These are phyloP conservation scores for Caenorhabditis sulstoni DNA, from an alignment of 2,888 invertebrate genomes.

Conservation along the genomic window DNA sequence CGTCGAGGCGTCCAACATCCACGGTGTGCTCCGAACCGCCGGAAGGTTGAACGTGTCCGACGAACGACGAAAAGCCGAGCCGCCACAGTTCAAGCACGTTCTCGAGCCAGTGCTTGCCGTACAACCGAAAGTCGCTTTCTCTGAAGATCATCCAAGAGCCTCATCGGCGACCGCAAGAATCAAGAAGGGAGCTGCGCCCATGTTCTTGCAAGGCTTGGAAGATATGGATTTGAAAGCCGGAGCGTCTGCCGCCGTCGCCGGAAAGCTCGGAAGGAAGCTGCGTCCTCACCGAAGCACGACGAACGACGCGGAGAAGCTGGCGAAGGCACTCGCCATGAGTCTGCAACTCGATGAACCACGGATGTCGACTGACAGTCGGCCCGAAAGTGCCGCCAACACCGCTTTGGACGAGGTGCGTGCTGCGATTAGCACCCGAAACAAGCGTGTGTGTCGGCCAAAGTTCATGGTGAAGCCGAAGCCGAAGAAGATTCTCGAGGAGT, in stretches of 20 bases:
- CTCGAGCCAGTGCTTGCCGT: conserved; percentile 61
- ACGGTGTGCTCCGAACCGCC: conserved; percentile 76
- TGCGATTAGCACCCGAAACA: conserved; percentile 73
- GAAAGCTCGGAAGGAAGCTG: conserved; percentile 72
- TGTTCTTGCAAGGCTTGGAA: conserved; percentile 77
- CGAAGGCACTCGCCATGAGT: conserved; percentile 44
- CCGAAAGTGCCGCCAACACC: conserved; percentile 49
- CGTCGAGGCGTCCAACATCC: conserved; percentile 76
- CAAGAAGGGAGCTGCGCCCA: conserved; percentile 75
- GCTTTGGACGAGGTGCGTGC: conserved; percentile 76
- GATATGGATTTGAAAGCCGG: conserved; percentile 80
- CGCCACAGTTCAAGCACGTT: conserved; percentile 71
- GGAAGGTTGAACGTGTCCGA: conserved; percentile 70
- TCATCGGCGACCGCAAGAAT: conserved; percentile 61
- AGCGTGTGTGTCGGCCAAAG: conserved; percentile 75
- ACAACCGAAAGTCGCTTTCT: conserved; percentile 67
- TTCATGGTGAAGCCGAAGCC: conserved; percentile 79
- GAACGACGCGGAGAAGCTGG: conserved; percentile 57
- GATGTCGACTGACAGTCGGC: conserved; percentile 43
- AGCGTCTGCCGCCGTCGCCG: conserved; percentile 77
- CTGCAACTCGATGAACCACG: conserved; percentile 52
- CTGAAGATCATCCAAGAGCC: conserved; percentile 64
- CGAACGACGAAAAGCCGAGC: conserved; percentile 64
- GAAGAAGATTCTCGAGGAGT: conserved; percentile 78
- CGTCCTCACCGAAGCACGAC: conserved; percentile 58